A percentile compares a stretch with the other conserved stretches of the same genome.
These are phyloP conservation scores for Lophius americanus DNA, from an alignment of 2,797 vertebrate genomes.

Conservation along the genomic window DNA sequence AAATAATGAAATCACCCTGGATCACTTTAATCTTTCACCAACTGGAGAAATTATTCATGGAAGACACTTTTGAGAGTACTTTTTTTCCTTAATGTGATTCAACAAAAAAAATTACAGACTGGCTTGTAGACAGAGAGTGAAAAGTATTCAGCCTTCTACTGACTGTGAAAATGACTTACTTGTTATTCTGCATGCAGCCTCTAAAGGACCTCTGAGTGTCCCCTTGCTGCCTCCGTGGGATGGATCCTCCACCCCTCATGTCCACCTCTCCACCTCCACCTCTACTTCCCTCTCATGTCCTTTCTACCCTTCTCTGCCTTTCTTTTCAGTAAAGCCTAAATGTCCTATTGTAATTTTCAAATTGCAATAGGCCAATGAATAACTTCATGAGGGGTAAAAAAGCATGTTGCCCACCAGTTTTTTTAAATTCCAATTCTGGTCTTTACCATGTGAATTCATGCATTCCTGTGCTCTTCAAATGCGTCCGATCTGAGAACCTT, in stretches of 20 bases:
- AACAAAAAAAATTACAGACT: constrained; percentile 37
- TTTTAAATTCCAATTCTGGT: constrained; percentile 38
- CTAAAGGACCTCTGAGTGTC: constrained; percentile 61
- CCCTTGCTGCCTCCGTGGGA: constrained; percentile 53
- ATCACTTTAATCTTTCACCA: constrained; percentile 10
- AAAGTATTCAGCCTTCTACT: constrained; percentile 45
- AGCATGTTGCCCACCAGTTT: constrained; percentile 59
- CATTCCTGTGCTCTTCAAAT: constrained; percentile 49
- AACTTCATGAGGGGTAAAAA: constrained; percentile 65
- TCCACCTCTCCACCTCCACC: constrained; percentile 54
- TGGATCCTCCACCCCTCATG: constrained; percentile 53
- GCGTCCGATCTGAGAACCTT: constrained; percentile 50
- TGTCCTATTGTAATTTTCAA: constrained; percentile 50
- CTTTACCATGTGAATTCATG: constrained; percentile 50
- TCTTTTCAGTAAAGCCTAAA: constrained; percentile 46
- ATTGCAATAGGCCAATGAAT: constrained; percentile 49
- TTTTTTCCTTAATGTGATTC: constrained; percentile 47
- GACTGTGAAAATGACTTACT: constrained; percentile 62
- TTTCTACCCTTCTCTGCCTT: constrained; percentile 39
- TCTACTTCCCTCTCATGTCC: constrained; percentile 46
- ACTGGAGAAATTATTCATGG: constrained; percentile 16
- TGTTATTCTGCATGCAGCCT: constrained; percentile 61
- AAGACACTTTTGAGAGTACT: constrained; percentile 33
- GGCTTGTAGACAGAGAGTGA: constrained; percentile 36
- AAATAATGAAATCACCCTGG: constrained; percentile 30